Percentiles rank a stretch among this genome's conserved stretches.
Evolutionary conservation across 2,113 vertebrate species (phyloP).

Genomic region (Dicrurus megarhynchus): DNA sequence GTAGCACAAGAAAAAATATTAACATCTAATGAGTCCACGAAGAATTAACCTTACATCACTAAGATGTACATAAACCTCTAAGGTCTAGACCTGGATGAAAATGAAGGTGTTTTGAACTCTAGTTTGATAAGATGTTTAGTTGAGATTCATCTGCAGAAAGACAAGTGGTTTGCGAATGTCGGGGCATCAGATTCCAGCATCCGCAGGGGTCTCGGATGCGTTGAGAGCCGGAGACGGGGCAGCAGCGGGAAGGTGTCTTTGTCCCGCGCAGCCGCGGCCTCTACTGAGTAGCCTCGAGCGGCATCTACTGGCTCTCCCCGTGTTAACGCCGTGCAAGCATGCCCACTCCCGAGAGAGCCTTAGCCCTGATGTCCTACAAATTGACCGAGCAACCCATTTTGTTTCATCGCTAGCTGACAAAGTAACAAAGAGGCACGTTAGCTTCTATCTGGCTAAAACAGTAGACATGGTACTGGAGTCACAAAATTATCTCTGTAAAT

Average conservation of each 20-base stretch:
- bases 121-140: background rate
- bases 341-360: rapidly evolving
- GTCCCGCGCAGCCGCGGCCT: rapidly evolving
- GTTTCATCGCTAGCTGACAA: background rate
- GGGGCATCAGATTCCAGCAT: background rate
- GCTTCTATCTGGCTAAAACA: background rate
- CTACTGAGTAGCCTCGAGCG: background rate
- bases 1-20: background rate
- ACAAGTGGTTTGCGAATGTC: background rate
- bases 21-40: background rate
- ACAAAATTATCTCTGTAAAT: background rate
- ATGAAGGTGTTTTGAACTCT: background rate
- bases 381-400: rapidly evolving
- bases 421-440: background rate
- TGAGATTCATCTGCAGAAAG: background rate
- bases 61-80: background rate
- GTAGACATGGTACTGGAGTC: background rate
- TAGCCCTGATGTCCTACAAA: rapidly evolving
- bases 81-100: background rate
- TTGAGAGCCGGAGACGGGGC: no score
- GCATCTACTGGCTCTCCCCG: background rate
- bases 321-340: rapidly evolving
- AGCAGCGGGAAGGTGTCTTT: rapidly evolving
- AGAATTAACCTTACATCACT: background rate
- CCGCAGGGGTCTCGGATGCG: rapidly evolving